Evolutionary conservation across 2,888 invertebrate genomes (phyloP), one percentile per base, ranked within the genome.

Genomic region (Cheilosia vernalis): DNA sequence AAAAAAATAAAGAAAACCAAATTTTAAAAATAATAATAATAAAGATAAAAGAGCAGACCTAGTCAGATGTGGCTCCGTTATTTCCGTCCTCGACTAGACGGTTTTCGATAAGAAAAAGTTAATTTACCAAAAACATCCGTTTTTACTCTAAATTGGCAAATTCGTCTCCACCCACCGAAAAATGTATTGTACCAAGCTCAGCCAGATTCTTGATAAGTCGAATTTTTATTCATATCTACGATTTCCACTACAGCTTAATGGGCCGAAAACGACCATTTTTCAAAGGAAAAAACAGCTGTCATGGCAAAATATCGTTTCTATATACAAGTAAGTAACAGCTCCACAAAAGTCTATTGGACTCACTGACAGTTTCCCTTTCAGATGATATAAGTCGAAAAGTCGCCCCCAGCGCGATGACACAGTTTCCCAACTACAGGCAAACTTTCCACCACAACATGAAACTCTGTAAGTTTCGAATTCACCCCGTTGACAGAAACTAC

Each of bases 381-480:
- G 82, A 42, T 42, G 61, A 72, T 0, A 5, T 40, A 2, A 27
- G 9, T 4, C 13, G 24, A 4, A 81, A 58, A 53, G 19, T 64
- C 0, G 6, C 21, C 0, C 66, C 66, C 0, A 49, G 17, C 27
- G 24, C 51, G 0, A 63, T 64, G 10, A 49, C 33, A 10, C 27
- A 51, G 5, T 64, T 53, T 7, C 30, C 10, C 1, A 6, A 55
- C 19, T 9, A 47, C 27, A 17, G 55, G 10, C 49, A 53, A 64
- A 84, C 84, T 4, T 87, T 84, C 17, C 87, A 87, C 63, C 33
- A 49, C 42, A 80, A n/a, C n/a, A 69, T 80, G 37, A 80, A 33
- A 77, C 5, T 69, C 4, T 80, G 87, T 87, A 87, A 61, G 84
- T 51, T 5, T 1, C 13, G 10, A 6, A 1, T 2, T 19, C 40